Conservation (phyloP, 2,888 invertebrate species). For the Daptonema setosum region DNA sequence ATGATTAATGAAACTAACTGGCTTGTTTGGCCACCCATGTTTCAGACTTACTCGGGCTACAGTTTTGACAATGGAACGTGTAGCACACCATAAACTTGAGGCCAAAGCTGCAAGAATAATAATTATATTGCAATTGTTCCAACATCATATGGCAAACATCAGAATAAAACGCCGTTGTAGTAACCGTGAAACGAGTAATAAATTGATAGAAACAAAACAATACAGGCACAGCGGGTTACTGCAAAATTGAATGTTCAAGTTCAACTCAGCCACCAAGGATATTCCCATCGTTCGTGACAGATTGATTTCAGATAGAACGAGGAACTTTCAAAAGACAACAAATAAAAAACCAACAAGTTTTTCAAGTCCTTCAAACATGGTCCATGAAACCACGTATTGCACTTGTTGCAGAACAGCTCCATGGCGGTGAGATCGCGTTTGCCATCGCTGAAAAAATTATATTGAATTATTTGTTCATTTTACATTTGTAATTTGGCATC, state of each 20-base stretch:
- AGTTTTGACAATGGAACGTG: conserved; percentile 20
- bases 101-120: conserved; percentile 1
- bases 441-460: conserved; percentile 15
- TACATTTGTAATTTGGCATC: no score
- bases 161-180: not conserved
- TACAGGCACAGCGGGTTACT: not conserved
- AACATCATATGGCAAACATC: no score
- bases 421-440: conserved; percentile 17
- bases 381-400: conserved; percentile 22
- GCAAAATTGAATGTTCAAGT: not conserved
- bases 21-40: conserved; percentile 19
- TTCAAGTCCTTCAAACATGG: conserved; percentile 19
- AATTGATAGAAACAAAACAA: not conserved
- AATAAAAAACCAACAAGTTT: conserved; percentile 16
- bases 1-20: conserved; percentile 16
- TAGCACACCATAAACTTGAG: conserved; percentile 24
- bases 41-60: conserved; percentile 15
- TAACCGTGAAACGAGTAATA: no score
- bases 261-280: conserved; percentile 1
- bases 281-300: no score
- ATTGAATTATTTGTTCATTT: no score
- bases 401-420: conserved; percentile 20
- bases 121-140: no score
- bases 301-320: not conserved
- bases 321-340: conserved; percentile 1